These are phyloP conservation scores for Pyralis farinalis DNA, from an alignment of 2,888 invertebrate genomes.

Conservation along the genomic window DNA sequence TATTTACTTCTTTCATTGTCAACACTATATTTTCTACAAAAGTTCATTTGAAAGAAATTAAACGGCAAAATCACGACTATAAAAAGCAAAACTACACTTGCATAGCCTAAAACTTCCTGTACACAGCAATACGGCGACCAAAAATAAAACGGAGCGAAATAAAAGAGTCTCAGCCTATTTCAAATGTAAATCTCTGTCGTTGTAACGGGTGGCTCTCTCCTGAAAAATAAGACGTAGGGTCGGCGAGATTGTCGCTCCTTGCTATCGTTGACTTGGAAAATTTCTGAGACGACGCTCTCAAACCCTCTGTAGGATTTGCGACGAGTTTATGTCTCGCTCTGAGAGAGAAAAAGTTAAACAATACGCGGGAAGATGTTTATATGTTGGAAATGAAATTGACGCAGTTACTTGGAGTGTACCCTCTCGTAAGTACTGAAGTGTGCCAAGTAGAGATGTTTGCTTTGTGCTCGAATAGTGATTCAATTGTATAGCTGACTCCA, in stretches of 20 bases:
- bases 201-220: conserved; percentile 63
- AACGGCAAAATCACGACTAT: too few relatives aligned
- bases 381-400: conserved; percentile 34
- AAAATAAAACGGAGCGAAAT: conserved; percentile 54
- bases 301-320: conserved; percentile 56
- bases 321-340: conserved; percentile 54
- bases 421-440: background rate
- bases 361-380: conserved; percentile 41
- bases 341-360: conserved; percentile 55
- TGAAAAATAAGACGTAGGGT: conserved; percentile 67
- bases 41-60: too few relatives aligned
- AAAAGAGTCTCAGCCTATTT: conserved; percentile 65
- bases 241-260: conserved; percentile 61
- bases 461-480: too few relatives aligned
- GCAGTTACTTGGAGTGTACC: conserved; percentile 22
- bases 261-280: conserved; percentile 63
- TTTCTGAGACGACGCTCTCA: conserved; percentile 50
- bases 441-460: background rate
- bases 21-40: too few relatives aligned
- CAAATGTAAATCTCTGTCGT: conserved; percentile 72
- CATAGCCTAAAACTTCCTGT: background rate
- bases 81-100: too few relatives aligned
- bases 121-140: conserved; percentile 28
- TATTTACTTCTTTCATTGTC: too few relatives aligned
- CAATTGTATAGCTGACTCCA: too few relatives aligned